Conservation (phyloP, 53 echinoderm and acorn worm species). For the Echinometra lucunter region DNA sequence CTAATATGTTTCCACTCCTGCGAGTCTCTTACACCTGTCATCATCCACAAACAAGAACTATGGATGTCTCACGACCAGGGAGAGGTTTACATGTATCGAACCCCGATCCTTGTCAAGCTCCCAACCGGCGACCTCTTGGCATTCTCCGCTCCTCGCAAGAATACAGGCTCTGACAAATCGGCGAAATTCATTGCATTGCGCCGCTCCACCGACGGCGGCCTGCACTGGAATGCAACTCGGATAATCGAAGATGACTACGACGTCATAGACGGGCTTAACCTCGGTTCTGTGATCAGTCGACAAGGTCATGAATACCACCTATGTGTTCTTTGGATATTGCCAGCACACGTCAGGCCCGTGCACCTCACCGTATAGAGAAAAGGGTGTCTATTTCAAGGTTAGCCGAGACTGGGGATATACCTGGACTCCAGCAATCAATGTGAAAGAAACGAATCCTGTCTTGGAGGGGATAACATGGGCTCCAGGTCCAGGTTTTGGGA, state of each 20-base stretch:
- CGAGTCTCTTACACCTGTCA: neutral
- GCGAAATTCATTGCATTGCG: slow-evolving; percentile 72
- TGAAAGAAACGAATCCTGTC: slow-evolving; percentile 65
- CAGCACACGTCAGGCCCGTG: slow-evolving; percentile 58
- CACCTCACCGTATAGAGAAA: slow-evolving; percentile 51
- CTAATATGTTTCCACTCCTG: neutral
- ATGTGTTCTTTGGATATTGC: slow-evolving; percentile 74
- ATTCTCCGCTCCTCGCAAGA: slow-evolving; percentile 75
- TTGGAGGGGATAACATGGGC: slow-evolving; percentile 55
- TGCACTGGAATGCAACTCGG: slow-evolving; percentile 58
- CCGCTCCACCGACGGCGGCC: slow-evolving; percentile 71
- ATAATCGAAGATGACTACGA: slow-evolving; percentile 76
- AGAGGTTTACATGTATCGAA: slow-evolving; percentile 64
- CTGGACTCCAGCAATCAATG: slow-evolving; percentile 70
- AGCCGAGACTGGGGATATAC: slow-evolving; percentile 75
- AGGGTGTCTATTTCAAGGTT: slow-evolving; percentile 64
- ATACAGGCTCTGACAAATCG: slow-evolving; percentile 55
- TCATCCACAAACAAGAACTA: slow-evolving; percentile 60
- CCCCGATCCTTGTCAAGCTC: slow-evolving; percentile 70
- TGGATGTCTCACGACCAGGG: slow-evolving; percentile 13
- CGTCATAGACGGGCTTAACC: slow-evolving; percentile 72
- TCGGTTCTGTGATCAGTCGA: slow-evolving; percentile 71
- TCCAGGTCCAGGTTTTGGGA: slow-evolving; percentile 78
- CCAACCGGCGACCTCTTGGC: slow-evolving; percentile 76
- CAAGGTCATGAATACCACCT: slow-evolving; percentile 60